phyloP scores from a whole-genome alignment of 1,140 invertebrate species.

The Dermatophagoides farinae region DNA sequence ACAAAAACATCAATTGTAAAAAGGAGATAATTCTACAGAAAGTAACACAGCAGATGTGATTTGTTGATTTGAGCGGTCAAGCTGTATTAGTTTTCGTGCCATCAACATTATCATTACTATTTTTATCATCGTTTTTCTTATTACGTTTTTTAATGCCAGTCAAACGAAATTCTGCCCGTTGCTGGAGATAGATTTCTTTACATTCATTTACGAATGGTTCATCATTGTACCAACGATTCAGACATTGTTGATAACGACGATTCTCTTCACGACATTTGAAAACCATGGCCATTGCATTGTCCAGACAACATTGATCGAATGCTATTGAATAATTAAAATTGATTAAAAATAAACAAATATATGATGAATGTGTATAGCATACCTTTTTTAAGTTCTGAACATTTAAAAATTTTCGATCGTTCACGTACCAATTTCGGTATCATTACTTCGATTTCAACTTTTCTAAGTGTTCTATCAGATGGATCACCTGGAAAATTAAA shows the following conservation, averaged over 20 bases:
- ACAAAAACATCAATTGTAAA: no score
- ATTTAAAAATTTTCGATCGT: slow-evolving; percentile 50
- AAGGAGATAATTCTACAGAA: no score
- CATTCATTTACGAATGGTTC: slow-evolving; percentile 48
- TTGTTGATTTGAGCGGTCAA: no score
- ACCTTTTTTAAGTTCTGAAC: slow-evolving; percentile 43
- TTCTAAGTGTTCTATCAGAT: slow-evolving; percentile 49
- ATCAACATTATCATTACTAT: neutral
- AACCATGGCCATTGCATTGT: slow-evolving; percentile 28
- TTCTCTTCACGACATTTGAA: slow-evolving; percentile 48
- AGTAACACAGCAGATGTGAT: no score
- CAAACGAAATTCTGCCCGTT: slow-evolving; percentile 53
- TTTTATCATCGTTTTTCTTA: slow-evolving; percentile 22
- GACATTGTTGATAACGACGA: slow-evolving; percentile 40
- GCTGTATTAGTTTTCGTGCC: no score
- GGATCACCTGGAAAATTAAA: slow-evolving; percentile 43
- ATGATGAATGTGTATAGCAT: neutral
- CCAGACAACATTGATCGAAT: slow-evolving; percentile 9
- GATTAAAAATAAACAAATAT: neutral
- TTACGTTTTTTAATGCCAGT: slow-evolving; percentile 45
- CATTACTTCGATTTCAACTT: slow-evolving; percentile 59
- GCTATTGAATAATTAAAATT: slow-evolving; percentile 23
- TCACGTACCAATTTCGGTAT: slow-evolving; percentile 66
- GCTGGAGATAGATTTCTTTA: slow-evolving; percentile 51
- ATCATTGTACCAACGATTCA: slow-evolving; percentile 30